Percentiles rank a stretch among this genome's conserved stretches.
Conservation (phyloP, 2,797 vertebrate species). For the Melanogrammus aeglefinus region DNA sequence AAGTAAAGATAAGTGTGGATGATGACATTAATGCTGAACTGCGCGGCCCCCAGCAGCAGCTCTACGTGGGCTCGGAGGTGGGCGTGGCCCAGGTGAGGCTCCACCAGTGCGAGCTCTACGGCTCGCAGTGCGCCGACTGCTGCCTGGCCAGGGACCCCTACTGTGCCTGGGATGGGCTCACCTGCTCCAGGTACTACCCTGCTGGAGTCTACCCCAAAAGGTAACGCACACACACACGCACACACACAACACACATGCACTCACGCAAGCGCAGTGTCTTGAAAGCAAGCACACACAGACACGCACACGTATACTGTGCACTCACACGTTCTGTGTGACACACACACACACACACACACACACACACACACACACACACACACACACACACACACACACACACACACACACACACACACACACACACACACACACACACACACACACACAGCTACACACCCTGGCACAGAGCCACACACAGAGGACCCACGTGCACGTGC, state of each 20-base stretch:
- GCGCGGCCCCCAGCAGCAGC: slow-evolving; percentile 82
- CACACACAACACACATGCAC: slow-evolving; percentile 6
- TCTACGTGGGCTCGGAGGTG: slow-evolving; percentile 86
- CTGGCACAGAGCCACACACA: neutral
- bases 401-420: neutral
- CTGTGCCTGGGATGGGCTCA: slow-evolving; percentile 94
- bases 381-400: neutral
- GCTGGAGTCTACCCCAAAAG: slow-evolving; percentile 86
- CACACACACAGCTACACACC: neutral
- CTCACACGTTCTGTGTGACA: too few species aligned
- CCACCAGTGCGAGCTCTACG: slow-evolving; percentile 93
- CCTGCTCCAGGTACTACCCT: slow-evolving; percentile 89
- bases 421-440: neutral
- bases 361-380: neutral
- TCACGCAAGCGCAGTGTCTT: neutral
- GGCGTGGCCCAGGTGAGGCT: slow-evolving; percentile 86
- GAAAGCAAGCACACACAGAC: neutral
- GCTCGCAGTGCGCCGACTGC: slow-evolving; percentile 91
- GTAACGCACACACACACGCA: slow-evolving; percentile 57
- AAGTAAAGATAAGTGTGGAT: too few species aligned
- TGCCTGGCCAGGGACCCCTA: slow-evolving; percentile 96
- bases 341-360: neutral
- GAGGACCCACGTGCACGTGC: neutral
- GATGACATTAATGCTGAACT: neutral
- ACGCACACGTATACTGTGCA: neutral